Conservation (phyloP, 2,888 invertebrate genomes). For the Drosophila borborema region DNA sequence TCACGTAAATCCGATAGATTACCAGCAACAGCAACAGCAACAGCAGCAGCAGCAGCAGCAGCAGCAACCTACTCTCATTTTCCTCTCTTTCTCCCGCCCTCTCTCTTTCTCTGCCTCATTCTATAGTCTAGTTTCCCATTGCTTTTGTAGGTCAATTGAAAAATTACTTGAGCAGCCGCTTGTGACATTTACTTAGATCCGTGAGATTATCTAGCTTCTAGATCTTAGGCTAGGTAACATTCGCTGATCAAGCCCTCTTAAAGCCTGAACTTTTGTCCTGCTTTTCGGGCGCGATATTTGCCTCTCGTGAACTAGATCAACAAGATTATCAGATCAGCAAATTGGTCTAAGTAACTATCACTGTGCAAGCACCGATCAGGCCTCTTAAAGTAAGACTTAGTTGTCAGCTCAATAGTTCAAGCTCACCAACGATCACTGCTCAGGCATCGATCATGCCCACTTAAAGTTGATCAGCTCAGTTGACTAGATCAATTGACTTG, state of each 20-base stretch:
- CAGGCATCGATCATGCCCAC: conserved; percentile 13
- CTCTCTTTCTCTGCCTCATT: conserved; percentile 1
- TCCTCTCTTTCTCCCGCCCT: neutral
- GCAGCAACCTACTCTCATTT: neutral
- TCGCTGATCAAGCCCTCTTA: conserved; percentile 47
- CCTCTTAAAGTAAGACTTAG: conserved; percentile 17
- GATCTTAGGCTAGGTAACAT: conserved; percentile 7
- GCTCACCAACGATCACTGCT: neutral
- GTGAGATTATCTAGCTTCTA: conserved; percentile 40
- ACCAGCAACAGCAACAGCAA: conserved; percentile 13
- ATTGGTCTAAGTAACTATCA: conserved; percentile 11
- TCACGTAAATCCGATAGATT: conserved; percentile 69
- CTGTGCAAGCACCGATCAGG: conserved; percentile 5
- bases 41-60: no score
- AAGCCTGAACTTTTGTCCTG: conserved; percentile 39
- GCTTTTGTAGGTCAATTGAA: conserved; percentile 76
- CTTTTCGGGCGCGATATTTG: conserved; percentile 42
- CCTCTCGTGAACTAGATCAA: conserved; percentile 24
- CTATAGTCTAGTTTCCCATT: conserved; percentile 16
- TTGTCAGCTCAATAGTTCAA: conserved; percentile 1
- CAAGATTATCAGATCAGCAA: conserved; percentile 25
- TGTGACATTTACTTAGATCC: conserved; percentile 23
- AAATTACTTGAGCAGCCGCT: conserved; percentile 57
- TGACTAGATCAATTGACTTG: conserved; percentile 5
- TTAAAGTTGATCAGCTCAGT: neutral